Evolutionary conservation across 2,113 vertebrate species (phyloP).

Genomic region (Silurus glanis): DNA sequence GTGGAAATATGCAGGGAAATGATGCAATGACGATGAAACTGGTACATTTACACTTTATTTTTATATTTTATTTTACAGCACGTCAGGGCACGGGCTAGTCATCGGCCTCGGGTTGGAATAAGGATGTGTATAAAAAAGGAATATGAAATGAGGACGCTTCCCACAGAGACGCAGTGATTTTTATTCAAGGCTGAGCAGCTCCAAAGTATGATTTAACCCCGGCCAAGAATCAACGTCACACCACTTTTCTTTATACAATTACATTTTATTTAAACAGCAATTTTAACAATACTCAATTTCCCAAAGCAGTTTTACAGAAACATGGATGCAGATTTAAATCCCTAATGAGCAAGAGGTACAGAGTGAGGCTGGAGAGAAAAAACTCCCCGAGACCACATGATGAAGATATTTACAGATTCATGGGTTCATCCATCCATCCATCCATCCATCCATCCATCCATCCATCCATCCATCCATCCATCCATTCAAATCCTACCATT

Average conservation of each 20-base stretch:
- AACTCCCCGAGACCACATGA: background rate
- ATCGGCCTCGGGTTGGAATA: conserved; percentile 64
- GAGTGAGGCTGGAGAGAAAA: background rate
- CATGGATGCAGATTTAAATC: no score
- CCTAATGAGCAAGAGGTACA: background rate
- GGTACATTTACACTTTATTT: conserved; percentile 48
- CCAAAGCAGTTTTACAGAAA: background rate
- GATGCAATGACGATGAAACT: conserved; percentile 64
- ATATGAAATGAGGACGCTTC: conserved; percentile 61
- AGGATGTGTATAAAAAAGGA: conserved; percentile 70
- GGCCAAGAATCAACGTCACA: conserved; percentile 53
- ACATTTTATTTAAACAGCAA: background rate
- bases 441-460: background rate
- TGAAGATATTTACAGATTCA: background rate
- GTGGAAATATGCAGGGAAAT: conserved; percentile 44
- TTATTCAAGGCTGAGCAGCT: conserved; percentile 59
- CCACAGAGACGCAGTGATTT: conserved; percentile 52
- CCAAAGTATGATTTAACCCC: conserved; percentile 20
- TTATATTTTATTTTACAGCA: conserved; percentile 51
- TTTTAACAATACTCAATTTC: background rate
- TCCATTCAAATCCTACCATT: no score
- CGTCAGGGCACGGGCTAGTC: conserved; percentile 3
- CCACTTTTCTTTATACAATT: background rate
- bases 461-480: background rate
- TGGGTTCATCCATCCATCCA: background rate